phyloP scores from a whole-genome alignment of 2,113 vertebrate species.

The Caranx melampygus region DNA sequence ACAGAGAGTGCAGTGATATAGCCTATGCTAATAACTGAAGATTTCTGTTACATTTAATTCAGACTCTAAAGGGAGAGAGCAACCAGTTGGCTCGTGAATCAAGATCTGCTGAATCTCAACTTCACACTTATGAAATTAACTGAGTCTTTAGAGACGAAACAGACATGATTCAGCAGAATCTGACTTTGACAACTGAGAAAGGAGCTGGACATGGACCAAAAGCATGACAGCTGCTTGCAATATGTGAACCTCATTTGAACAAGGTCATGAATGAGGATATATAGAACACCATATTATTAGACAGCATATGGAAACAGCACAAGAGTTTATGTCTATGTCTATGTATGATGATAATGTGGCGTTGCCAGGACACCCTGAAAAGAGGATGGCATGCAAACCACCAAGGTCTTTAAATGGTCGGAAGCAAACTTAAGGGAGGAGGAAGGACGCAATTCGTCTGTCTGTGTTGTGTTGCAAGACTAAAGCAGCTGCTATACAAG shows the following conservation, averaged over 20 bases:
- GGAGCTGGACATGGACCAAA: constrained; percentile 45
- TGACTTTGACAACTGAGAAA: constrained; percentile 37
- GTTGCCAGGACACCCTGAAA: neutral
- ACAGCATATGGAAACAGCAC: constrained; percentile 1
- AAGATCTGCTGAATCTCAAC: constrained; percentile 63
- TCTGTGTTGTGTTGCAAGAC: constrained; percentile 22
- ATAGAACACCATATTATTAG: constrained; percentile 5
- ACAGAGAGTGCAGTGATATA: neutral
- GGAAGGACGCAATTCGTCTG: neutral
- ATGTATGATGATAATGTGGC: neutral
- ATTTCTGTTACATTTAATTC: constrained; percentile 17
- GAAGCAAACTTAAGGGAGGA: neutral
- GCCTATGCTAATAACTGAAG: constrained; percentile 30
- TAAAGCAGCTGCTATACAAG: constrained; percentile 14
- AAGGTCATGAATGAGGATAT: constrained; percentile 34
- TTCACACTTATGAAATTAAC: constrained; percentile 63
- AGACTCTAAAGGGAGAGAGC: constrained; percentile 37
- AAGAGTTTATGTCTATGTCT: constrained; percentile 8
- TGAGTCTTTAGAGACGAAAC: constrained; percentile 50
- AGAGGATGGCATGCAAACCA: constrained; percentile 26
- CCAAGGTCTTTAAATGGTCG: constrained; percentile 17
- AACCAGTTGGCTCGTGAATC: constrained; percentile 45
- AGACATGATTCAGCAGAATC: constrained; percentile 61
- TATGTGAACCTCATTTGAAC: constrained; percentile 53
- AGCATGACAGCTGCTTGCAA: constrained; percentile 45